A percentile compares a stretch with the other conserved stretches of the same genome.
Evolutionary conservation across 2,113 vertebrate genomes (phyloP).

Genomic region (Chelonoidis abingdonii): DNA sequence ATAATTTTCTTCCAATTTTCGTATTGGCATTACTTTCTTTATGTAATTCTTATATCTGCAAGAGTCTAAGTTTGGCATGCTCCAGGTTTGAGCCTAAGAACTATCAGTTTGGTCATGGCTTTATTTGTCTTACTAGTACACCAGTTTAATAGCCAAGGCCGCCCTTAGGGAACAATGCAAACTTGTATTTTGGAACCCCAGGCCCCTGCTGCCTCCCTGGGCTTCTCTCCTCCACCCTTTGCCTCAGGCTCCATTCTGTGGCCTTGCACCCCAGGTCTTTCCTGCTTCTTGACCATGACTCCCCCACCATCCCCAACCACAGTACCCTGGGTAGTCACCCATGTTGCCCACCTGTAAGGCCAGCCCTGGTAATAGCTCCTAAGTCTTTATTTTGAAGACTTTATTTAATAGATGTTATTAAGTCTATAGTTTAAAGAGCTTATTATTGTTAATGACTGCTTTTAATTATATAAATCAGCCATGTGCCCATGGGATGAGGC

Average conservation of each 20-base stretch:
- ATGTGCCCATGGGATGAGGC: not conserved
- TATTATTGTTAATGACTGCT: slow-evolving; percentile 47
- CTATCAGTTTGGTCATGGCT: not conserved
- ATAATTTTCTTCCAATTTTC: not conserved
- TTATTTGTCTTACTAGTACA: not conserved
- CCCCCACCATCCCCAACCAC: too few relatives aligned
- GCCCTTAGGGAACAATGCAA: too few relatives aligned
- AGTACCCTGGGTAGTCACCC: too few relatives aligned
- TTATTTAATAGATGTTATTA: not conserved
- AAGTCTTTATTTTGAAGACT: slow-evolving; percentile 62
- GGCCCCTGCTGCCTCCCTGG: too few relatives aligned
- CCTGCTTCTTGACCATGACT: too few relatives aligned
- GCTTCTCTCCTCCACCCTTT: too few relatives aligned
- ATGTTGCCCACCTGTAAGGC: too few relatives aligned
- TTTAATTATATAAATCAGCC: slow-evolving; percentile 34
- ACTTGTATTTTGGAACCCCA: too few relatives aligned
- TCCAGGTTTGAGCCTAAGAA: not conserved
- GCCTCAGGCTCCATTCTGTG: too few relatives aligned
- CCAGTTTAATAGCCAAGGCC: not conserved
- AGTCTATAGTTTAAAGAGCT: not conserved
- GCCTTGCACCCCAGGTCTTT: too few relatives aligned
- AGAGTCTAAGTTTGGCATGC: not conserved
- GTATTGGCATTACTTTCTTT: not conserved
- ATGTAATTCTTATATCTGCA: not conserved
- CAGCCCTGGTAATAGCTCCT: not conserved